Conservation (phyloP, 2,888 invertebrate genomes). For the Holacanthella duospinosa region DNA sequence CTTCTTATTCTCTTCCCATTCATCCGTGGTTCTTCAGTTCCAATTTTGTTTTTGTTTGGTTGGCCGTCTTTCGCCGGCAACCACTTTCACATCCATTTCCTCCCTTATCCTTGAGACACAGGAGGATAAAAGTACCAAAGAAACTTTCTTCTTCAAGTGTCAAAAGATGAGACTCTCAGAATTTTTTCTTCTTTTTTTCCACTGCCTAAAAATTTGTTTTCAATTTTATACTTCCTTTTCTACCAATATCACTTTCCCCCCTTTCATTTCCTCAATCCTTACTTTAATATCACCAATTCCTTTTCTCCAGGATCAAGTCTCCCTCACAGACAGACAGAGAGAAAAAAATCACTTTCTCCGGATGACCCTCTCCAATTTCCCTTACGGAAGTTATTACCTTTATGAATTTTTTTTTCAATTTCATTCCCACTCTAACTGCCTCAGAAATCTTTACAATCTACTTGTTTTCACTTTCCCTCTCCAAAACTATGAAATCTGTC, state of each 20-base stretch:
- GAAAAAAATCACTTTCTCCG: background rate
- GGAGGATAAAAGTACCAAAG: background rate
- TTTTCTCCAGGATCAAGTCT: background rate
- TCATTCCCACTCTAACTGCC: background rate
- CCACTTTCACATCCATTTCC: background rate
- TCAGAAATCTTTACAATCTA: too few species aligned
- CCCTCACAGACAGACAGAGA: background rate
- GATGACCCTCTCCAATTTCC: background rate
- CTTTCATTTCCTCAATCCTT: conserved; percentile 11
- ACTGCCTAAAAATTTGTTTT: conserved; percentile 26
- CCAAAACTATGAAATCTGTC: too few species aligned
- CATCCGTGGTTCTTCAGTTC: background rate
- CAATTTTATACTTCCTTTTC: conserved; percentile 22
- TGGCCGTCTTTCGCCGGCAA: too few species aligned
- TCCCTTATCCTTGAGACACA: background rate
- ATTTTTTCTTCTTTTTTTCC: too few species aligned
- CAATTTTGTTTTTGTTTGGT: background rate
- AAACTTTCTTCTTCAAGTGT: conserved; percentile 20
- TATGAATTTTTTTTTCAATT: background rate
- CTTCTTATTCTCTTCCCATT: too few species aligned
- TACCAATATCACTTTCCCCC: background rate
- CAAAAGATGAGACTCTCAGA: conserved; percentile 11
- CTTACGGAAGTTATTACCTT: too few species aligned
- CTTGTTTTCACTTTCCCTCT: too few species aligned
- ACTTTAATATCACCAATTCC: conserved; percentile 8